Evolutionary conservation across 2,797 vertebrate species (phyloP), one percentile per base, ranked within the genome.

Genomic region (Rhabdophis nuchalis): DNA sequence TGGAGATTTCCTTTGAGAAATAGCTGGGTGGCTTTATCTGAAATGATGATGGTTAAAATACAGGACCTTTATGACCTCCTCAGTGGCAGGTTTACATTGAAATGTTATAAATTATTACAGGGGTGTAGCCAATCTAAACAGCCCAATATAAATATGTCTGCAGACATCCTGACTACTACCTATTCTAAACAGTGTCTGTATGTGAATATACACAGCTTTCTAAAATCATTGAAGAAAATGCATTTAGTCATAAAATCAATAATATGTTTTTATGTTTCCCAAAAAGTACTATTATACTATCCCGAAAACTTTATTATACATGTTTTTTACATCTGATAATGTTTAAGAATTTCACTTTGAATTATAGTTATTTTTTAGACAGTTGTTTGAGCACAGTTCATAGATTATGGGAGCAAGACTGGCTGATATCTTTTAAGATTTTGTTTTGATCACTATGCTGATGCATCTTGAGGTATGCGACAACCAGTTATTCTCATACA

Each of bases 101-200:
- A 98, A 98, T 98, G 98, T 98, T 98, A 98, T 98, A 99, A 99
- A 99, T 99, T 98, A 98, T 98, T 98, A 98, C 97, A 97, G 97
- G 97, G 96, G 97, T 97, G 98, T 98, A 98, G 98, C 98, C 98
- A 99, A 99, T 97, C 97, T 97, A 98, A 99, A 99, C 98, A 98
- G 97, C 97, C 97, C 98, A 98, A 98, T 97, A 98, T 98, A 99
- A 99, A 99, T 98, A 98, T 97, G 98, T 98, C 97, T 98, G 98
- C 98, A 98, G 98, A 98, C 98, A 98, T 97, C 97, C 98, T 97
- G 97, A 98, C 98, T 96, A 97, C 98, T 98, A 98, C 97, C 98
- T 97, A 98, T 98, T 98, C 97, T 98, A 98, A 98, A 98, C 98
- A 98, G 97, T 98, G 98, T 98, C 98, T 95, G 97, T 98, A 98